These are phyloP conservation scores for Lagria hirta DNA, from an alignment of 2,888 invertebrate species.

Conservation along the genomic window DNA sequence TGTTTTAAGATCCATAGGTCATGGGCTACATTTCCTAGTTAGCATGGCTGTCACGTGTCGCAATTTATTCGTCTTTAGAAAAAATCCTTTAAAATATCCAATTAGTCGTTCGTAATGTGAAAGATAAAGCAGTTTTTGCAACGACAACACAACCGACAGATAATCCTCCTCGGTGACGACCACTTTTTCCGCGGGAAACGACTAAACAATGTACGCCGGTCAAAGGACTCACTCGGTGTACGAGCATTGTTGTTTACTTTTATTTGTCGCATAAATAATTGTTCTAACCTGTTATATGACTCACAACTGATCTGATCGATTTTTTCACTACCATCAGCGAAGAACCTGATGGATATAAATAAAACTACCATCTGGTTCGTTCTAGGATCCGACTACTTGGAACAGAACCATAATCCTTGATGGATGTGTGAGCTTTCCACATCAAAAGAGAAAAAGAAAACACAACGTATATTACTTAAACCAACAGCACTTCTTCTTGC, in stretches of 20 bases:
- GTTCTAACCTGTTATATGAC: conserved; percentile 54
- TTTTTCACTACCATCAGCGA: conserved; percentile 37
- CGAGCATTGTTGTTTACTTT: conserved; percentile 54
- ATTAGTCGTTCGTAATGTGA: conserved; percentile 50
- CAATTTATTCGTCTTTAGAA: conserved; percentile 47
- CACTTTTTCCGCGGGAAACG: conserved; percentile 51
- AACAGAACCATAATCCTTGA: conserved; percentile 19
- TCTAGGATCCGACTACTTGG: conserved; percentile 32
- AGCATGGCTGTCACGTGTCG: conserved; percentile 47
- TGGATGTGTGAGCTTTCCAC: conserved; percentile 19
- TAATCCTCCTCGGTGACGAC: conserved; percentile 47
- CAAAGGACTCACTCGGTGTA: conserved; percentile 51
- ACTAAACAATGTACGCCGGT: conserved; percentile 50
- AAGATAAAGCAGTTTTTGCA: conserved; percentile 49
- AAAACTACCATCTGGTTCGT: conserved; percentile 46
- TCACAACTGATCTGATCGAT: conserved; percentile 50
- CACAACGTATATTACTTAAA: too few relatives aligned
- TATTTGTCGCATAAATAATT: conserved; percentile 54
- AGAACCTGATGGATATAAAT: conserved; percentile 47
- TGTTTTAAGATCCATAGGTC: too few relatives aligned
- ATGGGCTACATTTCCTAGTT: too few relatives aligned
- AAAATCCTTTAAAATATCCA: conserved; percentile 50
- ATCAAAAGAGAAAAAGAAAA: too few relatives aligned
- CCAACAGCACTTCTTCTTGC: too few relatives aligned
- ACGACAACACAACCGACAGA: conserved; percentile 42